These are phyloP conservation scores for Megastigmus dorsalis DNA, from an alignment of 2,888 invertebrate genomes.

Conservation along the genomic window DNA sequence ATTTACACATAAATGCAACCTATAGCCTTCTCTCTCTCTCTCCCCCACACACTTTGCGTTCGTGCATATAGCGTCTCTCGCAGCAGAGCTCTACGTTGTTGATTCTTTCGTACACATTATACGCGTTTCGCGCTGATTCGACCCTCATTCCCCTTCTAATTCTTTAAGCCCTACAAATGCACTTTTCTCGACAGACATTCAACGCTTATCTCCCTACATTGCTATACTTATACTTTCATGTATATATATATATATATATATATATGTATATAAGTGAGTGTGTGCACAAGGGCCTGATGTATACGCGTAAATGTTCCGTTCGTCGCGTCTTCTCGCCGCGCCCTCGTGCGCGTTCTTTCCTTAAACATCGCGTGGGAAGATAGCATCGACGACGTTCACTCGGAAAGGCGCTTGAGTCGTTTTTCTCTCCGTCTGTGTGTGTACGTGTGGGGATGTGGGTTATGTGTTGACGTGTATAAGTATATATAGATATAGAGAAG, in stretches of 20 bases:
- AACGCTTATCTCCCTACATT: no score
- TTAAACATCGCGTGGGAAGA: constrained; percentile 66
- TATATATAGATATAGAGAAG: neutral
- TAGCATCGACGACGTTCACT: constrained; percentile 63
- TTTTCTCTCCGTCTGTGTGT: neutral
- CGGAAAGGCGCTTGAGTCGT: constrained; percentile 55
- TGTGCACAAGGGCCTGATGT: neutral
- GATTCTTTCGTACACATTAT: neutral
- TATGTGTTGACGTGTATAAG: neutral
- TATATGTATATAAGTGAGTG: neutral
- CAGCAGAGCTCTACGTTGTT: no score
- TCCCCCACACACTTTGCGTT: no score
- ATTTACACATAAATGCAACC: constrained; percentile 29
- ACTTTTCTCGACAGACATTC: no score
- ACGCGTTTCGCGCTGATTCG: neutral
- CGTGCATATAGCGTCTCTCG: no score
- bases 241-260: no score
- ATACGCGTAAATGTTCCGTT: constrained; percentile 12
- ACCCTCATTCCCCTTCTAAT: no score
- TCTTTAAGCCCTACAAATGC: no score
- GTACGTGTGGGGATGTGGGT: neutral
- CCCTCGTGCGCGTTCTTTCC: constrained; percentile 48
- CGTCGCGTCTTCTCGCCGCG: constrained; percentile 14
- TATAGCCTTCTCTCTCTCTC: neutral
- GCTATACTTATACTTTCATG: no score